phyloP scores from a whole-genome alignment of 2,888 invertebrate species.

The Hypolimnas misippus region DNA sequence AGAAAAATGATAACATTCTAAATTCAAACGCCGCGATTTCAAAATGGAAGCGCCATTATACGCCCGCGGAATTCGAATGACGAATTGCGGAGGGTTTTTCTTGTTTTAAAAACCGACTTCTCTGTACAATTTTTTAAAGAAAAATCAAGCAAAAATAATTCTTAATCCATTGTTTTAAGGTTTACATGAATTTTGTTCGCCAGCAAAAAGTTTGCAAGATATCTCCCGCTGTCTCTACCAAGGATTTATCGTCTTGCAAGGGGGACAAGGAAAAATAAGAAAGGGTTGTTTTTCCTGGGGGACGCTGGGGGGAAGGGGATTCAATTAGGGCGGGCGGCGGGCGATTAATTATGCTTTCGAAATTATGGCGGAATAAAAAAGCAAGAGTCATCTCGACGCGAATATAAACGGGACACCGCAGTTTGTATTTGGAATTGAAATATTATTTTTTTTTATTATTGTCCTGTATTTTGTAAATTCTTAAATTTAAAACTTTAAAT shows the following conservation, averaged over 20 bases:
- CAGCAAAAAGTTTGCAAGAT: conserved; percentile 59
- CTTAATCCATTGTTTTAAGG: conserved; percentile 25
- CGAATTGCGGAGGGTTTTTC: conserved; percentile 82
- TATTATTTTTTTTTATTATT: not conserved
- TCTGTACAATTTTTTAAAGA: conserved; percentile 6
- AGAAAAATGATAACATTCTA: not conserved
- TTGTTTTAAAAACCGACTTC: conserved; percentile 60
- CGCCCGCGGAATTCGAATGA: conserved; percentile 82
- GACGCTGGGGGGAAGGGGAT: conserved; percentile 60
- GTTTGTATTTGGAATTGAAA: conserved; percentile 10
- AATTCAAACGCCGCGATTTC: conserved; percentile 50
- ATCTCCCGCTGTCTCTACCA: conserved; percentile 79
- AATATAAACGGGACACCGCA: not conserved
- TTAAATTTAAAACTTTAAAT: too few species aligned
- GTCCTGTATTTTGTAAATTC: too few species aligned
- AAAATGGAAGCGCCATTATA: conserved; percentile 70
- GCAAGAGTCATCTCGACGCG: conserved; percentile 57
- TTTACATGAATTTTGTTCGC: conserved; percentile 29
- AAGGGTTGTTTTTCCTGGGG: conserved; percentile 82
- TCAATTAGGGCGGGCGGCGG: conserved; percentile 78
- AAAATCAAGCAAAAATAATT: conserved; percentile 28
- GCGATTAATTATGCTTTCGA: conserved; percentile 79
- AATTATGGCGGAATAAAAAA: conserved; percentile 52
- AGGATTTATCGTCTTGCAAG: conserved; percentile 83
- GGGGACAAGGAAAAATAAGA: conserved; percentile 81